Evolutionary conservation across 2,888 invertebrate species (phyloP), one percentile per base, ranked within the genome.

Genomic region (Lordiphosa fenestrarum): DNA sequence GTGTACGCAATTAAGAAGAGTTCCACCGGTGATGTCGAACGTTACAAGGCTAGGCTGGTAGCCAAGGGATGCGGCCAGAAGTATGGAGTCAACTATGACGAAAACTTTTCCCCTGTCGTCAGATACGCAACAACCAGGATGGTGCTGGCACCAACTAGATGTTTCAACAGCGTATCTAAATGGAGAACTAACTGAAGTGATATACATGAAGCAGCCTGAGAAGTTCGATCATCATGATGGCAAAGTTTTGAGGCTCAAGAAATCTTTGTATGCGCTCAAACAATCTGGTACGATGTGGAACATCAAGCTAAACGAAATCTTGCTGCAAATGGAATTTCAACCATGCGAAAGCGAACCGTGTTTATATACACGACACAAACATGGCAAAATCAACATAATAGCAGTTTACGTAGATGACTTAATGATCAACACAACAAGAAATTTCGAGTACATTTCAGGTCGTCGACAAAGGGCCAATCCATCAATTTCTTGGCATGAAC

Each of bases 51-150:
- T 6, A 51, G 50, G 37, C 50, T 25, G 15, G 50, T 39, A 6
- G 50, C 38, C 12, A 23, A 39, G 9, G 39, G 50, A 10, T 50
- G 50, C 10, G 39, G 23, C 44, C 30, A 60, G 49, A 48, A 47
- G 54, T 67, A 56, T 61, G 64, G 64, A 58, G 65, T 67, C 64
- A 70, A 67, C 62, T 67, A 42, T 63, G 67, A 60, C 59, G 63
- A 64, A 62, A 37, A n/a, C 1, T 12, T 37, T 13, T 37, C 12
- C 4, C 37, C 37, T 4, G 37, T 37, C 12, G 12, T 37, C 12
- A n/a, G 37, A n/a, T 37, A 37, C 4, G 37, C n/a, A n/a, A 37
- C 37, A 37, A 37, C 12, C n/a, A 5, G 12, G 9, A 37, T 37
- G 37, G 12, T 37, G 1, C 6, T 37, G 37, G 37, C 30, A 30